Conservation (phyloP, 2,113 vertebrate genomes). For the Myanophis thanlyinensis region DNA sequence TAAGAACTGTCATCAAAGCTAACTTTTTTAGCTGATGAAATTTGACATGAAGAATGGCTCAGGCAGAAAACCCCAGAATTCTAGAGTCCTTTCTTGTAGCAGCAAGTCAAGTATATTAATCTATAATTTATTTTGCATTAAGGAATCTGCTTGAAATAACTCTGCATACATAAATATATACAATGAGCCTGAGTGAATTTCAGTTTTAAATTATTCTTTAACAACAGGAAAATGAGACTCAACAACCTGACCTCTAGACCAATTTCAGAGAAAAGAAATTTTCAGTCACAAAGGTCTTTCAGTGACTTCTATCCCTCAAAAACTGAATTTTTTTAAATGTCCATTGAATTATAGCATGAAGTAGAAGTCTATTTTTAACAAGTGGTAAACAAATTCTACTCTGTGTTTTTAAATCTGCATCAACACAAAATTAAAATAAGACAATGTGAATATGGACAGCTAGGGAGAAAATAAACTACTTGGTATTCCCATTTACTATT, state of each 20-base stretch:
- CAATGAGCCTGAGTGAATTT: neutral
- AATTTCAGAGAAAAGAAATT: neutral
- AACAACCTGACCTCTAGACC: neutral
- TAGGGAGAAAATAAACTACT: neutral
- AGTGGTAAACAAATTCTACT: neutral
- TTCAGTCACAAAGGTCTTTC: neutral
- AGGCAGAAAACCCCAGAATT: neutral
- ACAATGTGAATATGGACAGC: too few relatives aligned
- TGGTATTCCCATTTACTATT: neutral
- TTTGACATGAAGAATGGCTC: neutral
- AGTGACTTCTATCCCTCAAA: neutral
- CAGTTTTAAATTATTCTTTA: conserved; percentile 1
- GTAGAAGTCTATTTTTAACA: neutral
- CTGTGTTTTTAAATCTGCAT: neutral
- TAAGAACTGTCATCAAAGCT: neutral
- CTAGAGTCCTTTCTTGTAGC: neutral
- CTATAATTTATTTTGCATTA: neutral
- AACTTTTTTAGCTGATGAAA: conserved; percentile 10
- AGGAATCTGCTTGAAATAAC: neutral
- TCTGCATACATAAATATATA: neutral
- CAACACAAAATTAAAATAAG: neutral
- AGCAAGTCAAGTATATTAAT: conserved; percentile 13
- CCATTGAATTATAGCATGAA: neutral
- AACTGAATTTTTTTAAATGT: neutral
- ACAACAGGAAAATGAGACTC: neutral